phyloP scores from a whole-genome alignment of 2,888 invertebrate species.

The Rhingia rostrata region DNA sequence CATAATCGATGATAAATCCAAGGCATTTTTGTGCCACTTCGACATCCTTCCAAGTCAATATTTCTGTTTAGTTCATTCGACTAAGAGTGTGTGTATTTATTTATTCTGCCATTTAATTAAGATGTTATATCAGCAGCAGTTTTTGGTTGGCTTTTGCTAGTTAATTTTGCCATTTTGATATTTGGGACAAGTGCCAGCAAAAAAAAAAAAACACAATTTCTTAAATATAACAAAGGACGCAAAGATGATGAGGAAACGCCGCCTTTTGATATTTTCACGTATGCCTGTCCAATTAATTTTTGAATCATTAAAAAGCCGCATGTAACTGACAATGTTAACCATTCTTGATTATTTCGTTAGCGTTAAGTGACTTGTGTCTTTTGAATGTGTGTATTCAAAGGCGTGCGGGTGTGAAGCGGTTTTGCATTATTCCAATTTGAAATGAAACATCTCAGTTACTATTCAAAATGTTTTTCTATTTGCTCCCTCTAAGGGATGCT shows the following conservation, averaged over 20 bases:
- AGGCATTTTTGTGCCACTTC: neutral
- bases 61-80: neutral
- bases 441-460: constrained; percentile 15
- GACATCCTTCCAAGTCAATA: constrained; percentile 40
- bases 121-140: constrained; percentile 27
- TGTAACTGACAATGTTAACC: constrained; percentile 51
- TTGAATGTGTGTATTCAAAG: neutral
- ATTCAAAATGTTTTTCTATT: neutral
- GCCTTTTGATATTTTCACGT: constrained; percentile 3
- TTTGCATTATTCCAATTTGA: constrained; percentile 2
- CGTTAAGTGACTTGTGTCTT: constrained; percentile 4
- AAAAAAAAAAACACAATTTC: constrained; percentile 29
- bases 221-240: constrained; percentile 12
- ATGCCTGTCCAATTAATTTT: constrained; percentile 56
- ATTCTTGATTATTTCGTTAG: constrained; percentile 58
- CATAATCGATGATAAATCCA: constrained; percentile 34
- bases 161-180: constrained; percentile 7
- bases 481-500: neutral
- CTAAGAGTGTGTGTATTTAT: neutral
- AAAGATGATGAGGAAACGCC: constrained; percentile 12
- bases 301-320: constrained; percentile 16
- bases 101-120: constrained; percentile 53
- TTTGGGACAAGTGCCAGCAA: constrained; percentile 43
- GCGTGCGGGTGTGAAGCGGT: neutral
- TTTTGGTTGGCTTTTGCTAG: neutral